Evolutionary conservation across 2,113 vertebrate species (phyloP).

Genomic region (Mesitornis unicolor): DNA sequence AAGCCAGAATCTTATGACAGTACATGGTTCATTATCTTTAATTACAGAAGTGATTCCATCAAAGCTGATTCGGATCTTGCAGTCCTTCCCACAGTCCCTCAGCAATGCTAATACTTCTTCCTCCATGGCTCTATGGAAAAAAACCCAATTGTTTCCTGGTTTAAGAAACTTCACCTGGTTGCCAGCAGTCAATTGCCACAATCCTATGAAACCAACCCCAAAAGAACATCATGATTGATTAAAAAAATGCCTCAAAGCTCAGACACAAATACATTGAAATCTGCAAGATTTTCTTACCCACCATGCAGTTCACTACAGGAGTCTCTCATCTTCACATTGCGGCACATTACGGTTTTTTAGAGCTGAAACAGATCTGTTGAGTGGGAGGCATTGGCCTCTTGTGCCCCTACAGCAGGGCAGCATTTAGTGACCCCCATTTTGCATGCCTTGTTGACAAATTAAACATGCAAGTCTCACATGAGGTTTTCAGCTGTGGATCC

Average conservation of each 20-base stretch:
- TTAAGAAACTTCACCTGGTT: background rate
- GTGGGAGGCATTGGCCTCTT: background rate
- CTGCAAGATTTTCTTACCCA: background rate
- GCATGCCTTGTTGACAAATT: background rate
- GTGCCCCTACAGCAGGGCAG: background rate
- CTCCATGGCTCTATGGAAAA: background rate
- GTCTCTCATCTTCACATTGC: background rate
- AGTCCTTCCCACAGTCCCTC: background rate
- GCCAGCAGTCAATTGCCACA: background rate
- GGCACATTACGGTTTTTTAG: background rate
- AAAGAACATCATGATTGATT: background rate
- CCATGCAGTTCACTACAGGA: background rate
- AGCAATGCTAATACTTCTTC: background rate
- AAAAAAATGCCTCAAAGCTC: background rate
- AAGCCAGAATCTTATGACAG: background rate
- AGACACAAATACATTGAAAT: background rate
- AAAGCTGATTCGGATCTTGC: background rate
- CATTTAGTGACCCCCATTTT: rapidly evolving
- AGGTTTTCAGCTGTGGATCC: background rate
- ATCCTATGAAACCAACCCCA: background rate
- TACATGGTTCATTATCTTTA: background rate
- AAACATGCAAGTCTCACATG: rapidly evolving
- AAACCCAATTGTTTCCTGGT: background rate
- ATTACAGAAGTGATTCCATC: background rate
- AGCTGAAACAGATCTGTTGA: background rate